phyloP scores from a whole-genome alignment of 2,888 invertebrate genomes.

The Didymodactylos carnosus region DNA sequence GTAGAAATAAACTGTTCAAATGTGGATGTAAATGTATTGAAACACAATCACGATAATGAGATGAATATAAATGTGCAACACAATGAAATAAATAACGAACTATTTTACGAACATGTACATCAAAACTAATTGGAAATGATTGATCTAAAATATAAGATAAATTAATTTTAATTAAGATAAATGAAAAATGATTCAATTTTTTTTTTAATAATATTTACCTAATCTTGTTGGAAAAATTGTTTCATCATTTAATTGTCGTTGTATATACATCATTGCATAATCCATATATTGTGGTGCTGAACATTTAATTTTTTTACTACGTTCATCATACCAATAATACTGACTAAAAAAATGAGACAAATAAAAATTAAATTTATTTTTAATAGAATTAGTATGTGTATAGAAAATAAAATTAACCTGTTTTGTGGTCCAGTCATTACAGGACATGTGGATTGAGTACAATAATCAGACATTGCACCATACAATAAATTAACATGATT shows the following conservation, averaged over 20 bases:
- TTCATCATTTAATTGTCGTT: not conserved
- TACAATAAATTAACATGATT: not conserved
- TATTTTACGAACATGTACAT: conserved; percentile 81
- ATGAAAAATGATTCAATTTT: too few species aligned
- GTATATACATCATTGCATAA: not conserved
- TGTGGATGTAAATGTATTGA: conserved; percentile 80
- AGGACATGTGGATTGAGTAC: not conserved
- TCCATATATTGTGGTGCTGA: not conserved
- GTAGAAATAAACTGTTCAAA: conserved; percentile 87
- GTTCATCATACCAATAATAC: not conserved
- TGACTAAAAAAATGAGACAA: not conserved
- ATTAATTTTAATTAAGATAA: too few species aligned
- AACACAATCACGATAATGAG: conserved; percentile 85
- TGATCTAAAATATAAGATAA: conserved; percentile 48
- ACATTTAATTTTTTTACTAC: not conserved
- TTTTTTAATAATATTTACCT: too few species aligned
- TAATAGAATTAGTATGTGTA: too few species aligned
- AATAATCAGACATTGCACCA: not conserved
- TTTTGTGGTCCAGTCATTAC: not conserved
- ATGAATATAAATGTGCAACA: conserved; percentile 88
- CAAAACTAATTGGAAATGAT: conserved; percentile 79
- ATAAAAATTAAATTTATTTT: too few species aligned
- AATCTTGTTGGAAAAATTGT: not conserved
- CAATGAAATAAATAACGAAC: conserved; percentile 87
- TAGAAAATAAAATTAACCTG: too few species aligned